Evolutionary conservation across 2,797 vertebrate species (phyloP), one percentile per base, ranked within the genome.

Genomic region (Valencia hispanica): DNA sequence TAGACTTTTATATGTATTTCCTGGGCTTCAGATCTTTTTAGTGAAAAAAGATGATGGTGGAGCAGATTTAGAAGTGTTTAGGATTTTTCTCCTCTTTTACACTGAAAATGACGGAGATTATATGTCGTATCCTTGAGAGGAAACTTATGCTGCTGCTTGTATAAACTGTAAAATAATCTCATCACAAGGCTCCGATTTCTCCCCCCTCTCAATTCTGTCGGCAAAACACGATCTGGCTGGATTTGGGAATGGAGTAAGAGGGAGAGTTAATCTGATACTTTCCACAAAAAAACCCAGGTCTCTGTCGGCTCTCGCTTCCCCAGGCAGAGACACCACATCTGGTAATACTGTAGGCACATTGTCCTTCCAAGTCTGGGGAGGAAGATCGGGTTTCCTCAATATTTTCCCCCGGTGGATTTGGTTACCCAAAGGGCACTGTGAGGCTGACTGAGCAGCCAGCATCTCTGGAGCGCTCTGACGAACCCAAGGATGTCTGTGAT

Each of bases 301-400:
- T 68, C 65, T 45, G 65, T 68, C 39, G 83, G 86, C 88, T 85
- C 94, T 95, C 90, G 94, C 85, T 95, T 96, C 90, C 93, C 94
- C 94, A 85, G 68, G 96, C 96, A 96, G 97, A 97, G 97, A 97
- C 96, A 96, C 95, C 97, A 98, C 97, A 98, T 99, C 96, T 99
- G 97, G 96, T 97, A 97, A 97, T 94, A 97, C 97, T 98, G 97
- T 96, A 96, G 97, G 94, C 96, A 96, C 97, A 96, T 97, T 99
- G 97, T 98, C 96, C 96, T 97, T 96, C 96, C 95, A 93, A 93
- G 95, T 97, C 89, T 96, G 95, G 94, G 95, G 93, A 88, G 84
- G 81, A 94, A 94, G 93, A 94, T 98, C 95, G 17, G 93, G 92
- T 97, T 97, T 95, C 97, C 96, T 96, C 94, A 97, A 96, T 97